Evolutionary conservation across 2,888 invertebrate genomes (phyloP), one percentile per base, ranked within the genome.

Genomic region (Heteromyza rotundicornis): DNA sequence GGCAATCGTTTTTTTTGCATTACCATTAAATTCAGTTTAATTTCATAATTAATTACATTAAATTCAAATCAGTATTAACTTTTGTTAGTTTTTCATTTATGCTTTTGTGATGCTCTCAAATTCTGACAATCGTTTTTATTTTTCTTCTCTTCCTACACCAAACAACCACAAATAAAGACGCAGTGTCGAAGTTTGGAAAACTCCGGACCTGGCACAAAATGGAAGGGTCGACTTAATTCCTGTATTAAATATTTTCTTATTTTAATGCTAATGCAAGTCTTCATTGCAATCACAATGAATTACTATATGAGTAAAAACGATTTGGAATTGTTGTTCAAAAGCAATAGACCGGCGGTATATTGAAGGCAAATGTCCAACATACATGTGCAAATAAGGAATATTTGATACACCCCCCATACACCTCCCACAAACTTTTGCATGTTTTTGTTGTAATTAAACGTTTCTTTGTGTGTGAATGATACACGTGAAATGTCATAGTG

Each of bases 231-330:
- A 57, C 57, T 70, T 52, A 68, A 71, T 62, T 64, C 65, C 62
- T 74, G 72, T 67, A 65, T 76, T 61, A 76, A 74, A 71, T 75
- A 76, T 71, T 70, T 73, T 59, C 70, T 74, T 63, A 65, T 70
- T 57, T 67, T 76, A 23, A 56, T 77, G 58, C 51, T 78, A 19
- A 69, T 67, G 58, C 74, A 75, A 65, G 55, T 76, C 47, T 47
- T 75, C 20, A 65, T 78, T 56, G 68, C 69, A 27, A 64, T 73
- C 35, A 59, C 71, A 55, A 58, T 74, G 49, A 72, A 74, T 64
- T 74, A 71, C 64, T 65, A 73, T 47, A 65, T 79, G 66, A 68
- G 59, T 14, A 68, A 67, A 53, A 72, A 77, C 66, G 72, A 77
- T 70, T 68, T 77, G 65, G 71, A 78, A 65, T 62, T 79, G 53